Conservation (phyloP, 1,140 invertebrate genomes). For the Homarus americanus region DNA sequence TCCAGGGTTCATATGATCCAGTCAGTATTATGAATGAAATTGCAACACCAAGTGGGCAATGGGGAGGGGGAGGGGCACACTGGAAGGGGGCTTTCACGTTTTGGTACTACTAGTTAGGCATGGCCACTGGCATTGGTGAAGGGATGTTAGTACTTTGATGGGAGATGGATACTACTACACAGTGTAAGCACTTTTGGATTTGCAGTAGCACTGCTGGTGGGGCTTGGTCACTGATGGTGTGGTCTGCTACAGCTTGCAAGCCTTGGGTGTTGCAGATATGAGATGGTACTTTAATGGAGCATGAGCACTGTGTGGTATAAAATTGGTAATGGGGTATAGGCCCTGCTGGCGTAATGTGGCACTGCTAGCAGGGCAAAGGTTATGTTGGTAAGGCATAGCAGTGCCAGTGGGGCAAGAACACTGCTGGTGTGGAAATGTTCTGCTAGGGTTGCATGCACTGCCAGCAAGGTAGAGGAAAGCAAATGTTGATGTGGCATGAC, state of each 20-base stretch:
- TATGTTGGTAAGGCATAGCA: not conserved
- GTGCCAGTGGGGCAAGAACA: not conserved
- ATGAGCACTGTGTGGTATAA: not conserved
- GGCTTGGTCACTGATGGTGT: not conserved
- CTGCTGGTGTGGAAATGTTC: not conserved
- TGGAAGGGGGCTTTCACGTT: not conserved
- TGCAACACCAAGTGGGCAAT: not conserved
- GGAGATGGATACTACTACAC: not conserved
- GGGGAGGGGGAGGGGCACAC: not conserved
- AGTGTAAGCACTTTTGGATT: not conserved
- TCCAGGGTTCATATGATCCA: slow-evolving; percentile 5
- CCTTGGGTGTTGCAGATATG: not conserved
- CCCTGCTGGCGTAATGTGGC: slow-evolving; percentile 8
- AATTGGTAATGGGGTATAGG: not conserved
- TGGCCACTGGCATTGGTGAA: not conserved
- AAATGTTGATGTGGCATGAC: not conserved
- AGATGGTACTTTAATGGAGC: not conserved
- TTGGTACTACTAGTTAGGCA: slow-evolving; percentile 2
- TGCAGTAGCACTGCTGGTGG: not conserved
- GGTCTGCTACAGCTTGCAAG: not conserved
- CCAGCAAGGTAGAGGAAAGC: not conserved
- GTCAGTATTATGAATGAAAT: not conserved
- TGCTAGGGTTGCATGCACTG: not conserved
- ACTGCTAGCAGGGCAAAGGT: slow-evolving; percentile 4
- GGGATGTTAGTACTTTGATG: not conserved